Percentiles rank a stretch among this genome's conserved stretches.
Conservation (phyloP, 1,140 invertebrate genomes). For the Penaeus indicus region DNA sequence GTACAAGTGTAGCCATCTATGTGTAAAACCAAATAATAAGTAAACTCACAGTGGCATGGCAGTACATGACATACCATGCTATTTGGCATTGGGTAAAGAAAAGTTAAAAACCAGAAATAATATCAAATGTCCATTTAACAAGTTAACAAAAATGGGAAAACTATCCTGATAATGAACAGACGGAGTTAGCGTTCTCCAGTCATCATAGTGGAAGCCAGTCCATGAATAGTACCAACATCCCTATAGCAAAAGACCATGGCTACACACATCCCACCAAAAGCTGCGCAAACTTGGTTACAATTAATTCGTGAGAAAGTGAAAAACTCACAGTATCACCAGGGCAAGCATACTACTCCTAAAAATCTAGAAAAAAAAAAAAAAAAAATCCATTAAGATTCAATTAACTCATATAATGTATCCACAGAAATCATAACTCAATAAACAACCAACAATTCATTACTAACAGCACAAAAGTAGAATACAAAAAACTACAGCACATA, state of each 20-base stretch:
- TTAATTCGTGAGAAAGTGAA: slow-evolving; percentile 62
- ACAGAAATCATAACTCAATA: not conserved
- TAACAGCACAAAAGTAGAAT: not conserved
- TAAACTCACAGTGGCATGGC: too few species aligned
- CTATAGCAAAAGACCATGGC: slow-evolving; percentile 53
- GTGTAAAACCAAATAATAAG: too few species aligned
- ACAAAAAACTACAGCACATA: not conserved
- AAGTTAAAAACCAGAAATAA: not conserved
- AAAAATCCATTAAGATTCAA: not conserved
- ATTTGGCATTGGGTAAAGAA: not conserved
- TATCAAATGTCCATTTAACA: slow-evolving; percentile 38
- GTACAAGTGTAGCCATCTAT: too few species aligned
- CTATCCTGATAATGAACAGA: slow-evolving; percentile 55
- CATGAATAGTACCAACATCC: slow-evolving; percentile 51
- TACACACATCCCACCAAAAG: slow-evolving; percentile 53
- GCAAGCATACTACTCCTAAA: slow-evolving; percentile 60
- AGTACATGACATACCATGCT: too few species aligned
- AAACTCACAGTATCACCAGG: slow-evolving; percentile 63
- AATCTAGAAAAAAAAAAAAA: slow-evolving; percentile 27
- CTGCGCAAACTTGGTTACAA: slow-evolving; percentile 60
- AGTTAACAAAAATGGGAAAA: slow-evolving; percentile 47
- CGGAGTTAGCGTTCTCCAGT: slow-evolving; percentile 61
- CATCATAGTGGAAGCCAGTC: slow-evolving; percentile 37
- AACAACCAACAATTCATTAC: not conserved
- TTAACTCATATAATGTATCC: not conserved